These are phyloP conservation scores for Sturnira hondurensis DNA, from an alignment of 2,113 vertebrate species.

Conservation along the genomic window DNA sequence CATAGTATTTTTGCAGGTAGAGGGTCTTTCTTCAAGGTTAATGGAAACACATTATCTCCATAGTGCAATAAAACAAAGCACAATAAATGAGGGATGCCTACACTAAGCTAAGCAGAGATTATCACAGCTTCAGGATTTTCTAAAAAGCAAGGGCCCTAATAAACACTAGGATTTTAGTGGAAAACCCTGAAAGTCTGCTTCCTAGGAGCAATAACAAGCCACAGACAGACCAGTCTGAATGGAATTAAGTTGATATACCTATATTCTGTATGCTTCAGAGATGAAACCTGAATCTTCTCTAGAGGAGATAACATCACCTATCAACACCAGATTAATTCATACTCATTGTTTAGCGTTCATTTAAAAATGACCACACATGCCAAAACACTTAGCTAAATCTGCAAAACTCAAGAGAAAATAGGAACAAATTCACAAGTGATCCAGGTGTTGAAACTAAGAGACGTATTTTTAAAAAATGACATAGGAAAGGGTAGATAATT, in stretches of 20 bases:
- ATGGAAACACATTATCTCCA: not conserved
- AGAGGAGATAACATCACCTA: not conserved
- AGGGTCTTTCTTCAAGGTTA: not conserved
- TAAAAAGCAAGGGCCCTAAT: not conserved
- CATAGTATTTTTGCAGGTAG: not conserved
- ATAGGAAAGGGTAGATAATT: not conserved
- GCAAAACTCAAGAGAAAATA: slow-evolving; percentile 8
- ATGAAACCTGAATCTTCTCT: not conserved
- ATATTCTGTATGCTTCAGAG: not conserved
- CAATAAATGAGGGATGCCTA: not conserved
- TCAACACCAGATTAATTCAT: not conserved
- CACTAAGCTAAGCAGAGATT: not conserved
- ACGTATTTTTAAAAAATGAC: not conserved
- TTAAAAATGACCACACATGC: not conserved
- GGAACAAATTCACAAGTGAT: not conserved
- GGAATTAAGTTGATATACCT: not conserved
- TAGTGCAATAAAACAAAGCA: not conserved
- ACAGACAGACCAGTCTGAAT: not conserved
- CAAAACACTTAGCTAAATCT: not conserved
- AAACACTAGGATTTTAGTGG: not conserved
- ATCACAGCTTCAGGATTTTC: not conserved
- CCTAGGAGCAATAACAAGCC: not conserved
- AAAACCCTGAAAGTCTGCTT: not conserved
- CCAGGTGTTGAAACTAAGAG: not conserved
- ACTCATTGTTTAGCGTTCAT: not conserved